These are phyloP conservation scores for Halcyon smyrnensis DNA, from an alignment of 2,797 vertebrate species.

Conservation along the genomic window DNA sequence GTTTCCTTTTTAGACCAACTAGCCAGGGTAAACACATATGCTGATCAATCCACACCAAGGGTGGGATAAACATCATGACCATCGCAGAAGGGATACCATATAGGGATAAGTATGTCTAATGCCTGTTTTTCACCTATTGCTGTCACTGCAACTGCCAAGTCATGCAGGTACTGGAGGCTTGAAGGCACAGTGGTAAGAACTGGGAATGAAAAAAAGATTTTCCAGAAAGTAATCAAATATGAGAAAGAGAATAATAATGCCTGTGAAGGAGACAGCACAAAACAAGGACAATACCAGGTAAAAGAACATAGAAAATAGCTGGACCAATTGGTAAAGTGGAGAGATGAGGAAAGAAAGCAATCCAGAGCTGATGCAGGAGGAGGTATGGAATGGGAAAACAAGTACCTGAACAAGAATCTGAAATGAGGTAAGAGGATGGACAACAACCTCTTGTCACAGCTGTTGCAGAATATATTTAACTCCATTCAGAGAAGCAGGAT, in stretches of 20 bases:
- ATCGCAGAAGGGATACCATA: conserved; percentile 1
- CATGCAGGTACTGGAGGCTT: conserved; percentile 4
- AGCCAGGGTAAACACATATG: not conserved
- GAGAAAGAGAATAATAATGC: not conserved
- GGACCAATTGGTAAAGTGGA: not conserved
- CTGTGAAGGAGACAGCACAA: not conserved
- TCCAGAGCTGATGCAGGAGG: not conserved
- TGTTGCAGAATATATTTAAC: not conserved
- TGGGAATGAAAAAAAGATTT: not conserved
- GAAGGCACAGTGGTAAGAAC: not conserved
- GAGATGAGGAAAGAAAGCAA: not conserved
- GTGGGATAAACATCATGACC: not conserved
- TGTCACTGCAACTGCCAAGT: conserved; percentile 23
- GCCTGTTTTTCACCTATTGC: conserved; percentile 24
- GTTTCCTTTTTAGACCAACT: not conserved
- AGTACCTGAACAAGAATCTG: not conserved
- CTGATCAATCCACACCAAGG: not conserved
- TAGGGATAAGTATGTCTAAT: conserved; percentile 12
- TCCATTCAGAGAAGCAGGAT: not conserved
- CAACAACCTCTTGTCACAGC: not conserved
- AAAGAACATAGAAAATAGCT: not conserved
- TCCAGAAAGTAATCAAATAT: conserved; percentile 15
- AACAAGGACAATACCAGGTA: not conserved
- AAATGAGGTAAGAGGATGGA: not conserved
- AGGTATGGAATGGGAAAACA: not conserved